phyloP scores from a whole-genome alignment of 1,140 invertebrate species.

The Aradophagus sp. region DNA sequence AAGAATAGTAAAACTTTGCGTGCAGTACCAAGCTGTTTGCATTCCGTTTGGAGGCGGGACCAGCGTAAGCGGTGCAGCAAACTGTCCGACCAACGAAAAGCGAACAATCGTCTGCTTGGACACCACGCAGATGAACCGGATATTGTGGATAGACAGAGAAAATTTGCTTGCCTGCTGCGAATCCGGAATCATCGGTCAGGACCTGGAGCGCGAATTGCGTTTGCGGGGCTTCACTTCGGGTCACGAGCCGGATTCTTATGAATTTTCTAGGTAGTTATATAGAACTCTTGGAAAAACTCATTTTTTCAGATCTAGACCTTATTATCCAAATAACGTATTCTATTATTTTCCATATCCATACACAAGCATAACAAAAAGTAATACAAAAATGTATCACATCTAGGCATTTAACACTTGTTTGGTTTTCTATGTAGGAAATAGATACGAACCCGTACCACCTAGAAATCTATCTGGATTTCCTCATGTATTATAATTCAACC shows the following conservation, averaged over 20 bases:
- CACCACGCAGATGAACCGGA: conserved; percentile 95
- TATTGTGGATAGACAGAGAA: conserved; percentile 94
- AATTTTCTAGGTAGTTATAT: conserved; percentile 85
- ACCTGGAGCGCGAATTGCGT: conserved; percentile 86
- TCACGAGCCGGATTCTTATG: conserved; percentile 98
- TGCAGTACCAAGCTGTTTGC: conserved; percentile 85
- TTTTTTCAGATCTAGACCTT: too few relatives aligned
- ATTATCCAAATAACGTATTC: too few relatives aligned
- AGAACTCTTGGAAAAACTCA: too few relatives aligned
- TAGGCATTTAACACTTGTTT: too few relatives aligned
- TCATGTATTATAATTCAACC: too few relatives aligned
- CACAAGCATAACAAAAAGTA: too few relatives aligned
- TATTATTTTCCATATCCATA: too few relatives aligned
- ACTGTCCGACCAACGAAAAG: conserved; percentile 87
- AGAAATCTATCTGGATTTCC: too few relatives aligned
- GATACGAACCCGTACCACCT: too few relatives aligned
- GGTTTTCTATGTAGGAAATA: too few relatives aligned
- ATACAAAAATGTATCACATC: too few relatives aligned
- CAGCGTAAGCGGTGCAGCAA: conserved; percentile 92
- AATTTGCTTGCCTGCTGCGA: conserved; percentile 91
- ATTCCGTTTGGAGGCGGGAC: conserved; percentile 98
- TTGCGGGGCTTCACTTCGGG: conserved; percentile 85
- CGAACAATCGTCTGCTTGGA: conserved; percentile 93
- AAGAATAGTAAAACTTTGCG: conserved; percentile 86
- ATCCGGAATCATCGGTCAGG: conserved; percentile 95